These are phyloP conservation scores for Xanthorhoe designata DNA, from an alignment of 2,888 invertebrate genomes.

Conservation along the genomic window DNA sequence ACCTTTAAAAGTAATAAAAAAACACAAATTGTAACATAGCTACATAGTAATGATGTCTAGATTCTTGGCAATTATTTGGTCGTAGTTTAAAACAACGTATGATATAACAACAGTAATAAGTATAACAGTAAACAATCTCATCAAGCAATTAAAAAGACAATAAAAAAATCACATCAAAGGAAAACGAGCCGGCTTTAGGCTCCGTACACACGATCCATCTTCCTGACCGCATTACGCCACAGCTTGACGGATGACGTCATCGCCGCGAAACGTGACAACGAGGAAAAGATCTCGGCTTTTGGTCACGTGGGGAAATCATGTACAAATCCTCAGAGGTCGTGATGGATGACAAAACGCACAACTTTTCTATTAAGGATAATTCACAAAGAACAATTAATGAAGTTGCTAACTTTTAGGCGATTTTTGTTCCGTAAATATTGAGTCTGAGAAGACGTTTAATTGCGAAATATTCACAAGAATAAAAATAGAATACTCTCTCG, in stretches of 20 bases:
- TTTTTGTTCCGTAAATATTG: background rate
- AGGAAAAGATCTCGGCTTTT: slow-evolving; percentile 18
- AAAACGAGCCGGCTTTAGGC: slow-evolving; percentile 32
- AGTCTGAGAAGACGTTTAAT: no score
- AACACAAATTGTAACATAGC: background rate
- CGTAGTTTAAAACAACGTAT: background rate
- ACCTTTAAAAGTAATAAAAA: background rate
- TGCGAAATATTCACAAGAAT: no score
- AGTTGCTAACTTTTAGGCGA: background rate
- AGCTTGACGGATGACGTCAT: slow-evolving; percentile 47
- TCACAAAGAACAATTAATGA: no score
- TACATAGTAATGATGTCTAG: background rate
- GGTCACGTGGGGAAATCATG: slow-evolving; percentile 14
- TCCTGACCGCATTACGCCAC: slow-evolving; percentile 45
- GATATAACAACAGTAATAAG: background rate
- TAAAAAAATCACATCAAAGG: slow-evolving; percentile 20
- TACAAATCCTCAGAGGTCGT: background rate
- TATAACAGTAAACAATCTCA: slow-evolving; percentile 2
- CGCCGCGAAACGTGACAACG: slow-evolving; percentile 31
- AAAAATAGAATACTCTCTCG: no score
- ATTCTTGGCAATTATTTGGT: background rate
- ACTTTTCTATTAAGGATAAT: background rate
- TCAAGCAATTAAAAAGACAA: slow-evolving; percentile 13
- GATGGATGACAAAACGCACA: background rate
- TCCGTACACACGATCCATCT: slow-evolving; percentile 44